These are phyloP conservation scores for Danio tinwini DNA, from an alignment of 2,797 vertebrate genomes.

Conservation along the genomic window DNA sequence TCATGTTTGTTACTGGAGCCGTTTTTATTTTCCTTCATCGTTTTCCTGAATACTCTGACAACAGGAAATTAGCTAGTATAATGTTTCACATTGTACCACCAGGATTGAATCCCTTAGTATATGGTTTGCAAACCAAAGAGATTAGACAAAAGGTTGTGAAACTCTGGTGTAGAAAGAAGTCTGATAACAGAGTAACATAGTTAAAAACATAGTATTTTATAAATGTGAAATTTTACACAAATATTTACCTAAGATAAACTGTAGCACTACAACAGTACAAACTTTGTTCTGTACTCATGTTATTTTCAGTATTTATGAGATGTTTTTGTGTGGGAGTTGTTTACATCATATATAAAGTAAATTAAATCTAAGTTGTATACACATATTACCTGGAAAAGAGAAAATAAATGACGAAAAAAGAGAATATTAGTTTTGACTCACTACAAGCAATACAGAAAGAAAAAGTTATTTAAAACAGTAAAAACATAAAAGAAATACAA, in stretches of 20 bases:
- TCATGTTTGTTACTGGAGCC: constrained; percentile 24
- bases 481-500: no score
- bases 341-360: not conserved
- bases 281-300: not conserved
- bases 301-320: not conserved
- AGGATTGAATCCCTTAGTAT: constrained; percentile 63
- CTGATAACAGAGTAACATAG: not conserved
- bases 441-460: not conserved
- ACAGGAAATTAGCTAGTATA: constrained; percentile 56
- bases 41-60: constrained; percentile 56
- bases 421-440: not conserved
- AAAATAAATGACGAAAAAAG: not conserved
- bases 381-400: not conserved
- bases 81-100: constrained; percentile 60
- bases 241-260: not conserved
- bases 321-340: not conserved
- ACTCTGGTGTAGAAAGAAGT: constrained; percentile 34
- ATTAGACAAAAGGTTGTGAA: constrained; percentile 50
- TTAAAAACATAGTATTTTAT: not conserved
- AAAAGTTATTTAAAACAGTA: no score
- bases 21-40: constrained; percentile 56
- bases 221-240: not conserved
- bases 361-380: not conserved
- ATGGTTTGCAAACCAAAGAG: constrained; percentile 64
- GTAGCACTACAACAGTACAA: not conserved